These are phyloP conservation scores for Idaea aversata DNA, from an alignment of 2,888 invertebrate genomes.

Conservation along the genomic window DNA sequence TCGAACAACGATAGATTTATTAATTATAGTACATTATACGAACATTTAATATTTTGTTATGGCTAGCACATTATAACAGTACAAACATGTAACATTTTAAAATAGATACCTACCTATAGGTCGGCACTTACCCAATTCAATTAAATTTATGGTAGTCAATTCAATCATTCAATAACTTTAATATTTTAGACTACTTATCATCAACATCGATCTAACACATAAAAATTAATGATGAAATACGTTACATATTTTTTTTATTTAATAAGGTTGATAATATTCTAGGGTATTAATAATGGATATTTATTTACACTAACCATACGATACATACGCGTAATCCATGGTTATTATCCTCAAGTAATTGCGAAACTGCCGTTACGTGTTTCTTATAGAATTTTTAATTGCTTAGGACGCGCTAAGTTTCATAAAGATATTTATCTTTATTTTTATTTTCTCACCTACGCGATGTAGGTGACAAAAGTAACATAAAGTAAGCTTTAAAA, in stretches of 20 bases:
- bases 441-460: neutral
- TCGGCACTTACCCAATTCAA: neutral
- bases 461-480: no score
- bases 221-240: neutral
- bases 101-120: neutral
- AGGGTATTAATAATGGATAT: neutral
- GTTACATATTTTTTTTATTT: neutral
- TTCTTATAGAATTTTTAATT: neutral
- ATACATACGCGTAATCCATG: neutral
- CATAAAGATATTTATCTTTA: neutral
- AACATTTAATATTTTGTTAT: slow-evolving; percentile 40
- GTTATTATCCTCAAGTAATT: neutral
- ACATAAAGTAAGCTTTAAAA: no score
- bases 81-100: neutral
- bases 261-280: neutral
- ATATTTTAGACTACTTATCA: slow-evolving; percentile 7
- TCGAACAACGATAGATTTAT: slow-evolving; percentile 65
- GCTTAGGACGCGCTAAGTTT: neutral
- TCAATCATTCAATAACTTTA: slow-evolving; percentile 2
- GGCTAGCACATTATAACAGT: slow-evolving; percentile 19
- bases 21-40: slow-evolving; percentile 57
- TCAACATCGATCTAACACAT: slow-evolving; percentile 7
- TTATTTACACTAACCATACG: neutral
- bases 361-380: neutral
- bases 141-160: neutral